Evolutionary conservation across 2,888 invertebrate genomes (phyloP), one percentile per base, ranked within the genome.

Genomic region (Cetonia aurata): DNA sequence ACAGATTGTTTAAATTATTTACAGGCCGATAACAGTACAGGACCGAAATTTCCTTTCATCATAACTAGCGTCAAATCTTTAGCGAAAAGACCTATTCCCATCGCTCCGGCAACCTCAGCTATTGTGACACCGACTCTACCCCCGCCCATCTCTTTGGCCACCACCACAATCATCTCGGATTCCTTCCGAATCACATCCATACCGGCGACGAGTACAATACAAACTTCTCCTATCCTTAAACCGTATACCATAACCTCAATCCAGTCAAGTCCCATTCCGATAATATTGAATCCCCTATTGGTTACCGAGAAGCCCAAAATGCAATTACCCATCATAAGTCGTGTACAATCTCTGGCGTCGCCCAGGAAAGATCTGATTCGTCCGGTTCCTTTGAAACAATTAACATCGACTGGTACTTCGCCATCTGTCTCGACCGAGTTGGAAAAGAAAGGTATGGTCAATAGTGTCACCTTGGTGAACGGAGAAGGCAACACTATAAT

Each of bases 41-140:
- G 70, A 0, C 71, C 72, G 12, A 72, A 72, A 76, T 68, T 79
- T 84, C 67, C 86, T 0, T 75, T 77, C 31, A 74, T 77, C 60
- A 78, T 78, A 52, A 68, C 73, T 4, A 75, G 72, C 48, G 78
- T 78, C 0, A 72, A 74, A 12, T 75, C 77, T 0, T 59, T 78
- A 37, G 75, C 78, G 0, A 57, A 65, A n/a, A 55, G 65, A 42
- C 33, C 19, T 1, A 10, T 2, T 12, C 6, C 33, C 6, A 46
- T 4, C 25, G n/a, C 25, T 25, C 25, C 25, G 4, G 25, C 4
- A 25, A 25, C 25, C 25, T 13, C 31, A 3, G 6, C 19, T 3
- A 1, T 6, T 1, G 3, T 17, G 17, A 12, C 25, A 6, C 9
- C 59, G 42, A 25, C 31, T n/a, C 8, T 37, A 9, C 31, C 60